phyloP scores from a whole-genome alignment of 2,113 vertebrate species.

The Ancistrus triradiatus region DNA sequence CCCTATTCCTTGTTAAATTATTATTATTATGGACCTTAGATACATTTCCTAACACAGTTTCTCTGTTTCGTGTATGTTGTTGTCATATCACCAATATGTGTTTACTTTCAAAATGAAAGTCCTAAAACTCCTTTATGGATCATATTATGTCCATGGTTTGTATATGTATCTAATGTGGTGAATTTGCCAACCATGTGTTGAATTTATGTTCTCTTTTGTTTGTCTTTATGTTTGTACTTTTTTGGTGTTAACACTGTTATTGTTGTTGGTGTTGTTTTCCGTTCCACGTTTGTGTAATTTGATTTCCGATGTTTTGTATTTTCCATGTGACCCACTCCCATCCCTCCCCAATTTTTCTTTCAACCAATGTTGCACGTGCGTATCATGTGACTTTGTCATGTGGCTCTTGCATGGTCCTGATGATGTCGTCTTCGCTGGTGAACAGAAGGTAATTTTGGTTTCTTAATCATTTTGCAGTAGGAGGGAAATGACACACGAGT shows the following conservation, averaged over 20 bases:
- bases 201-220: slow-evolving; percentile 48
- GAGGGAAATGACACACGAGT: slow-evolving; percentile 24
- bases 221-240: slow-evolving; percentile 55
- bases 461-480: slow-evolving; percentile 64
- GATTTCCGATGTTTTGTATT: slow-evolving; percentile 89
- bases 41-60: no score
- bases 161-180: slow-evolving; percentile 26
- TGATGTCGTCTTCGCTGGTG: slow-evolving; percentile 97
- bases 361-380: slow-evolving; percentile 96
- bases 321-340: slow-evolving; percentile 73
- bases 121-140: slow-evolving; percentile 42
- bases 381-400: slow-evolving; percentile 99
- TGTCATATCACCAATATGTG: not conserved
- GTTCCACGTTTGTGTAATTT: slow-evolving; percentile 94
- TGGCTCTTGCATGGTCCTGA: slow-evolving; percentile 99
- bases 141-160: slow-evolving; percentile 23
- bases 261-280: slow-evolving; percentile 76
- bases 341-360: slow-evolving; percentile 80
- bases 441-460: slow-evolving; percentile 95
- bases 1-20: no score
- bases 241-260: slow-evolving; percentile 76
- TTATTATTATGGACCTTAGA: no score
- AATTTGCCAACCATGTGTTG: slow-evolving; percentile 38
- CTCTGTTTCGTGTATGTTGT: no score
- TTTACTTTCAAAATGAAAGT: not conserved